Evolutionary conservation across 2,797 vertebrate species (phyloP), one percentile per base, ranked within the genome.

Genomic region (Peromyscus eremicus): DNA sequence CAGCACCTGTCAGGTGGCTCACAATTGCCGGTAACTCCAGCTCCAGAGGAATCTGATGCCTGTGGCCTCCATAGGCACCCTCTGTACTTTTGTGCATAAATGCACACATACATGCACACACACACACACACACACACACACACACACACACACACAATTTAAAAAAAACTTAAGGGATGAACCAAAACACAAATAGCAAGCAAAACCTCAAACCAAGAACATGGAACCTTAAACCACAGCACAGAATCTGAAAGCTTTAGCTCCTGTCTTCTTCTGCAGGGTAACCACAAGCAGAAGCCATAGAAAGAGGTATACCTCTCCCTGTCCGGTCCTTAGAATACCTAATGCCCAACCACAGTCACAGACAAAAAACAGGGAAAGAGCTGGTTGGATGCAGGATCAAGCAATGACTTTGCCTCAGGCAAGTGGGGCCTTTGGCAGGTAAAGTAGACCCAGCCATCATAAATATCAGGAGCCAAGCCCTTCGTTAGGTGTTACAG

Each of bases 151-250:
- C n/a, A n/a, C n/a, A n/a, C n/a, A n/a, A n/a, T 13, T 52, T 52
- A 13, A 52, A 82, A 32, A 43, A 62, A 83, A 64, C 13, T 23
- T 82, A 91, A 90, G 57, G 79, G 25, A 75, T 19, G 66, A 46
- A 43, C 6, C 83, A 40, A 52, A 97, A 76, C 7, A 27, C 40
- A 92, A 49, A 83, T 2, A 11, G 32, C 68, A 92, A n/a, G 66
- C 83, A 92, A 57, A 83, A 71, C 92, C 32, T 57, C 79, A 25
- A 84, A 86, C 23, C 29, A 75, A 43, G n/a, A 91, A 84, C 71
- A 40, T 64, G 68, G n/a, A 70, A 87, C 89, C 40, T n/a, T 93
- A 49, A 83, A 60, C 9, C 75, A 86, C 76, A 82, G 64, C 9
- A n/a, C 60, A 82, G 34, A 92, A 86, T 25, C 49, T 73, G n/a